A percentile compares a stretch with the other conserved stretches of the same genome.
Conservation (phyloP, 2,888 invertebrate genomes). For the Papilio elwesi region DNA sequence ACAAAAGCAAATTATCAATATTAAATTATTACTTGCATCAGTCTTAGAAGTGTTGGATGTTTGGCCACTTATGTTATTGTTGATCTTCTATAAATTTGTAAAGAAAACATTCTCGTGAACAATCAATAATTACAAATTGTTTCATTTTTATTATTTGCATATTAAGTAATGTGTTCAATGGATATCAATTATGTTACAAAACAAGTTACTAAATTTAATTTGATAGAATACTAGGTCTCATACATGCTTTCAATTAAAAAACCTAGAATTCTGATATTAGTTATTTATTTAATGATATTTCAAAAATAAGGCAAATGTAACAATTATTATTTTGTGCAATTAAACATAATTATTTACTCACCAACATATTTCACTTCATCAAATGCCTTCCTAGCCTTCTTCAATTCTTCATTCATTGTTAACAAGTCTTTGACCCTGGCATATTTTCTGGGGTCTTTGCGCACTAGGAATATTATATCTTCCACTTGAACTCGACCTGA, state of each 20-base stretch:
- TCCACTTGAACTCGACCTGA: slow-evolving; percentile 99
- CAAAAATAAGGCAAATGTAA: not conserved
- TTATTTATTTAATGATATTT: not conserved
- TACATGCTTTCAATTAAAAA: slow-evolving; percentile 8
- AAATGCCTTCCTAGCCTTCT: slow-evolving; percentile 99
- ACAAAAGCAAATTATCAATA: slow-evolving; percentile 70
- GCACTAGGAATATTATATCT: slow-evolving; percentile 97
- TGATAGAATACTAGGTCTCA: not conserved
- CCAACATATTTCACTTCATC: slow-evolving; percentile 99
- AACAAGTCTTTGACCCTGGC: slow-evolving; percentile 98
- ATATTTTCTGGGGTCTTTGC: slow-evolving; percentile 98
- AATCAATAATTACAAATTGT: slow-evolving; percentile 24
- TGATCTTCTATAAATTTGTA: slow-evolving; percentile 80
- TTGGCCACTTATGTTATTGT: slow-evolving; percentile 74
- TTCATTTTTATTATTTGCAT: not conserved
- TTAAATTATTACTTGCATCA: slow-evolving; percentile 81
- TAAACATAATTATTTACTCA: slow-evolving; percentile 65
- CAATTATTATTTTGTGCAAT: not conserved
- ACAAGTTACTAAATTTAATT: not conserved
- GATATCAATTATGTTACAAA: not conserved
- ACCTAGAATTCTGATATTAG: not conserved
- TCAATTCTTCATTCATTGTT: slow-evolving; percentile 99
- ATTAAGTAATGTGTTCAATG: not conserved
- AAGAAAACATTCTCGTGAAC: slow-evolving; percentile 50
- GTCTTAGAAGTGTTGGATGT: slow-evolving; percentile 75